These are phyloP conservation scores for Pyrocephalus nanus DNA, from an alignment of 2,797 vertebrate genomes.

Conservation along the genomic window DNA sequence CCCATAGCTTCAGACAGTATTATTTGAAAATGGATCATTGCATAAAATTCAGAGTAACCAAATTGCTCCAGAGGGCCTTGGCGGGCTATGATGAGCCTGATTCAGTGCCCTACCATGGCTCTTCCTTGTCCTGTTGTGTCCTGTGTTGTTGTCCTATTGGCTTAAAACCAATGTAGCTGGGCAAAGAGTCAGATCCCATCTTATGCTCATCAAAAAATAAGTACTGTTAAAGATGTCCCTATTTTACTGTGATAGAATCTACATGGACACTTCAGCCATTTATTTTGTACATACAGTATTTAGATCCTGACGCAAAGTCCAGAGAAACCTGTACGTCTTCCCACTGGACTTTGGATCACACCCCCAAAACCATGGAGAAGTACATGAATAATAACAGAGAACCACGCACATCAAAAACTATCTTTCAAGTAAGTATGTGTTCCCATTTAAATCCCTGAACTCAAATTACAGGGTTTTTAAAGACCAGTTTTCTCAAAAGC, in stretches of 20 bases:
- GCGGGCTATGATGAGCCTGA: background rate
- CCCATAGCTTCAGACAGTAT: background rate
- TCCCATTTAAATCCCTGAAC: constrained; percentile 54
- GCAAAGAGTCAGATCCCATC: background rate
- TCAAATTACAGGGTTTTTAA: constrained; percentile 64
- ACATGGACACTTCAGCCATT: background rate
- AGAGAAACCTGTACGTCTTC: background rate
- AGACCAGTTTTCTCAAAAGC: constrained; percentile 52
- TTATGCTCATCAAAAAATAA: background rate
- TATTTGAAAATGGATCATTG: background rate
- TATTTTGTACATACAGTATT: background rate
- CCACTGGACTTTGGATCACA: background rate
- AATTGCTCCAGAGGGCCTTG: background rate
- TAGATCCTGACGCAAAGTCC: background rate
- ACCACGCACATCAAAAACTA: constrained; percentile 33
- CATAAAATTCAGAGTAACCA: background rate
- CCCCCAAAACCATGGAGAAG: background rate
- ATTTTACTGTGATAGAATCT: background rate
- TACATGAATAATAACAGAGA: constrained; percentile 44
- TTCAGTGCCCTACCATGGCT: background rate
- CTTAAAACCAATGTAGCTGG: background rate
- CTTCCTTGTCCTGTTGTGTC: background rate
- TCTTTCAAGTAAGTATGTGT: constrained; percentile 37
- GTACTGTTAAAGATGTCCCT: background rate
- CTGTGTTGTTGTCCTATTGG: background rate